Evolutionary conservation across 2,797 vertebrate genomes (phyloP).

Genomic region (Scleropages formosus): DNA sequence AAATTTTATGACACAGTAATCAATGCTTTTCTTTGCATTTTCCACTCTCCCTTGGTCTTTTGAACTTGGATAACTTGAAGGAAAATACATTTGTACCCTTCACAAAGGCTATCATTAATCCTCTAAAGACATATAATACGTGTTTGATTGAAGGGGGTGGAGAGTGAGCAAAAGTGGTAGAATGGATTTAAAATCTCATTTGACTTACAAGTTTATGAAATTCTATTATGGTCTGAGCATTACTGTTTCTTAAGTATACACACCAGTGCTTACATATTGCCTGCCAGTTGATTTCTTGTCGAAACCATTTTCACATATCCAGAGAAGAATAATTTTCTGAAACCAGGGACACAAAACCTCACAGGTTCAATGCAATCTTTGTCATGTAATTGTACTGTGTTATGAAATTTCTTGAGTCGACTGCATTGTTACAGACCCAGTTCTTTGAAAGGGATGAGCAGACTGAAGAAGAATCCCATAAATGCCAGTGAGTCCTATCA

Average conservation of each 20-base stretch:
- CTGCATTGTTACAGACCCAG: not conserved
- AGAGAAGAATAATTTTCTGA: not conserved
- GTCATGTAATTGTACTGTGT: slow-evolving; percentile 15
- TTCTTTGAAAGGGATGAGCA: slow-evolving; percentile 6
- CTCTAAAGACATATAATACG: not conserved
- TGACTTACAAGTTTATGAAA: not conserved
- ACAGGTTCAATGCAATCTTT: not conserved
- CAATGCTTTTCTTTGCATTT: not conserved
- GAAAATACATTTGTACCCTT: not conserved
- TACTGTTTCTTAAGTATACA: too few relatives aligned
- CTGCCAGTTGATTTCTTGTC: not conserved
- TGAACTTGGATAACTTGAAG: too few relatives aligned
- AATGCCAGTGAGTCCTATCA: not conserved
- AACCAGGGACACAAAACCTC: slow-evolving; percentile 11
- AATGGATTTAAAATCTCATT: not conserved
- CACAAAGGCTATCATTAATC: not conserved
- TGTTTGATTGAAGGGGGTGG: not conserved
- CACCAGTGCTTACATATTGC: not conserved
- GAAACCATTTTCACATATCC: not conserved
- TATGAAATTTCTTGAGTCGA: slow-evolving; percentile 20
- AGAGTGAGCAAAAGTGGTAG: not conserved
- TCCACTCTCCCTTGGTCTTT: too few relatives aligned
- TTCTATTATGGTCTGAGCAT: not conserved
- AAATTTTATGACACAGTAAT: not conserved
- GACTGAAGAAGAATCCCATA: not conserved